Base-by-base conservation (phyloP, 2,888 invertebrate genomes). In the Tetragonisca angustula region DNA sequence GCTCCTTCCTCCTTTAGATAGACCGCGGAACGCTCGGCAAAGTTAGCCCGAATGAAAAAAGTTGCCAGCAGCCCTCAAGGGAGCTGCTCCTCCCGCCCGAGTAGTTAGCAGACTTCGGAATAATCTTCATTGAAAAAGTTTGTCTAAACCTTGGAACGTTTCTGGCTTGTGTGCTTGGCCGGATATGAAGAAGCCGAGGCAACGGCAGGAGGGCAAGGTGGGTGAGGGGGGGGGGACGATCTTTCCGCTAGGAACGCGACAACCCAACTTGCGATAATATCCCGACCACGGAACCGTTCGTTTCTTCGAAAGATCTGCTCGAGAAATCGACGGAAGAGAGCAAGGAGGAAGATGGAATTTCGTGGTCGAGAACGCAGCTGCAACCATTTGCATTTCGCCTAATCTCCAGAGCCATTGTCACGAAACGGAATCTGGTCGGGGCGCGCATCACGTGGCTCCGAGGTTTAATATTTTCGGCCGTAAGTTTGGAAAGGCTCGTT, bases 101-200 rank as follows among this genome's bases (percentile, higher is more conserved):
- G 93, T 92, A 93, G 94, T 93, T 93, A 93, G 91, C 91, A 88
- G 90, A 92, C 92, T 92, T 92, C 87, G 89, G 91, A 92, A 94
- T 93, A 94, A 94, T 93, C 94, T 94, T 94, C 93, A 94, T 94
- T 94, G 93, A 93, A 94, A 94, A 94, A 94, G 93, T 94, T 94
- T 89, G 84, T 89, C 87, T 89, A 90, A 90, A 90, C 90, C 90
- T 90, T 90, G 84, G 87, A 87, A 85, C 85, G 82, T 76, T 76
- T 49, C 59, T 68, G 73, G 67, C 81, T 78, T 82, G 81, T 80
- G 82, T 84, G 84, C 87, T 70, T 61, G 67, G 80, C 84, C 85
- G 83, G 87, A 88, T 87, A 90, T 90, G 86, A 89, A 83, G 80
- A 72, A 81, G 62, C 79, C 59, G 43, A 65, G 80, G 76, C 79